These are phyloP conservation scores for Corythoichthys haematopterus DNA, from an alignment of 2,113 vertebrate genomes.

Conservation along the genomic window DNA sequence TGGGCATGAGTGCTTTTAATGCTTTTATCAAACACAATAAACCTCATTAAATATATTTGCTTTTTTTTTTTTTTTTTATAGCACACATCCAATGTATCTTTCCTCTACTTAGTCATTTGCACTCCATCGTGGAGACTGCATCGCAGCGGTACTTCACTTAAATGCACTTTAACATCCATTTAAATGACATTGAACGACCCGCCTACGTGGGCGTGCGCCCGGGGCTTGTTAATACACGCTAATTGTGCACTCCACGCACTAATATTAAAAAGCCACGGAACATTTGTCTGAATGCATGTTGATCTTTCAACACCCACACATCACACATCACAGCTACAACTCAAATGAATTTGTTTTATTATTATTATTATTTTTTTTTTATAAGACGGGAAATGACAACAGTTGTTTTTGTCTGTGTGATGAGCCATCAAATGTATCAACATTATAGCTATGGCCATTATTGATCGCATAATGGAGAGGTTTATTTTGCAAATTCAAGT, in stretches of 20 bases:
- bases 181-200: not conserved
- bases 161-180: not conserved
- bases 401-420: not conserved
- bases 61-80: not conserved
- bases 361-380: not conserved
- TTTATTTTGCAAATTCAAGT: too few relatives aligned
- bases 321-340: not conserved
- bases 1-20: slow-evolving; percentile 29
- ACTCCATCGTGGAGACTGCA: not conserved
- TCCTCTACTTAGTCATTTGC: not conserved
- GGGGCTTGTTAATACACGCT: not conserved
- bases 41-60: slow-evolving; percentile 54
- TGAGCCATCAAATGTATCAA: not conserved
- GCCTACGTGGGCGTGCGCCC: not conserved
- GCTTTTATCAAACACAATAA: slow-evolving; percentile 56
- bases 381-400: not conserved
- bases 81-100: not conserved
- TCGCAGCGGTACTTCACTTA: slow-evolving; percentile 1
- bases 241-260: not conserved
- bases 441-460: too few relatives aligned
- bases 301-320: not conserved
- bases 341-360: not conserved
- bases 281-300: not conserved
- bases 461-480: too few relatives aligned
- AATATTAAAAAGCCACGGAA: not conserved